phyloP scores from a whole-genome alignment of 37 sponge, comb jelly and placozoan species.

The Mnemiopsis leidyi region DNA sequence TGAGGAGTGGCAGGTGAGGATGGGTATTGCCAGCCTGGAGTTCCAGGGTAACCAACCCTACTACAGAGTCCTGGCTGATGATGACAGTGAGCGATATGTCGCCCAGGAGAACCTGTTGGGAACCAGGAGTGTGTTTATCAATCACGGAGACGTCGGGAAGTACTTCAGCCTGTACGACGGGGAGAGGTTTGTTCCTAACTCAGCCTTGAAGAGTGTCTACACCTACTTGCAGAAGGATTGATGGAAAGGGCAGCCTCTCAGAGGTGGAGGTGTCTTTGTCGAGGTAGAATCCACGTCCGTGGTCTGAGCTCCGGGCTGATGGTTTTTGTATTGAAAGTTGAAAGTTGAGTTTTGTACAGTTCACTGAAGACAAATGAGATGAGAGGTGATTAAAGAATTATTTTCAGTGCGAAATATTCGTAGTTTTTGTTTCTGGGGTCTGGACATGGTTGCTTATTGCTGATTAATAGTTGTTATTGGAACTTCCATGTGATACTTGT shows the following conservation, averaged over 20 bases:
- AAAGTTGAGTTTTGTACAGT: background rate
- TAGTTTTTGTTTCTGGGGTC: no score
- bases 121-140: slow-evolving; percentile 12
- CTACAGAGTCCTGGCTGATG: slow-evolving; percentile 81
- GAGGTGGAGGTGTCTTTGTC: no score
- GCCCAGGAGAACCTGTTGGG: slow-evolving; percentile 62
- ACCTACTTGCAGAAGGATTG: background rate
- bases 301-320: no score
- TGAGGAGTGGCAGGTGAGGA: slow-evolving; percentile 73
- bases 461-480: no score
- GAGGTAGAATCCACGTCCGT: no score
- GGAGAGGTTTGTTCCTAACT: slow-evolving; percentile 50
- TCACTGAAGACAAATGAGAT: no score
- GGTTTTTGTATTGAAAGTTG: background rate
- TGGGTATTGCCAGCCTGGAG: slow-evolving; percentile 71
- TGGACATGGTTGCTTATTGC: no score
- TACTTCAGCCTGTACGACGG: slow-evolving; percentile 41
- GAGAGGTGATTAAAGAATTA: no score
- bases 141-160: slow-evolving; percentile 32
- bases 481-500: no score
- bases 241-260: no score
- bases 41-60: slow-evolving; percentile 74
- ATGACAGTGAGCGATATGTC: slow-evolving; percentile 74
- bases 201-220: slow-evolving; percentile 5
- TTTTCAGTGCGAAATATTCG: background rate